phyloP scores from a whole-genome alignment of 1,140 invertebrate genomes.

The Saccostrea glomerata region DNA sequence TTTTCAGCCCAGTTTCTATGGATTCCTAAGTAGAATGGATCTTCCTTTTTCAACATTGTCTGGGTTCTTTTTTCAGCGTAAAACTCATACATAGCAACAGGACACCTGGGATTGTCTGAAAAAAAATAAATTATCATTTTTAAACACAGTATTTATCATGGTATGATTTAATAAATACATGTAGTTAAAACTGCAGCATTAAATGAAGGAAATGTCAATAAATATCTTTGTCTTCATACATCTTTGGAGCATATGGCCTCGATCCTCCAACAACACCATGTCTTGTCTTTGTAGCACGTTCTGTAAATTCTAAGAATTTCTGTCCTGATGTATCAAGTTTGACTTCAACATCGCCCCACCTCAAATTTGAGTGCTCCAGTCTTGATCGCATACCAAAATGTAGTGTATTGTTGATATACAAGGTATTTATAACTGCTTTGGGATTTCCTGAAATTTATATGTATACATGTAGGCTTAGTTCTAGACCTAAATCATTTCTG shows the following conservation, averaged over 20 bases:
- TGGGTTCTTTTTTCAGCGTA: background rate
- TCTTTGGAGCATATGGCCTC: conserved; percentile 28
- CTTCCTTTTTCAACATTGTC: background rate
- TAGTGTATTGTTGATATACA: conserved; percentile 44
- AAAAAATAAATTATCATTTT: background rate
- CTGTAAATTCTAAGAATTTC: conserved; percentile 38
- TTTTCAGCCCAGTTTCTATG: background rate
- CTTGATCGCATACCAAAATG: conserved; percentile 45
- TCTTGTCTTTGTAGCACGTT: conserved; percentile 46
- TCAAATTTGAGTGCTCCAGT: conserved; percentile 39
- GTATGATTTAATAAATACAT: background rate
- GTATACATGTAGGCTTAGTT: too few species aligned
- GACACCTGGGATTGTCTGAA: background rate
- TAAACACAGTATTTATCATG: background rate
- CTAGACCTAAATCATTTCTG: too few species aligned
- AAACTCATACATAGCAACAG: background rate
- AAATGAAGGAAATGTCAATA: background rate
- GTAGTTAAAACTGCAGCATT: background rate
- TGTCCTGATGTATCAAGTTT: background rate
- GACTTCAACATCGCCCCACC: conserved; percentile 41
- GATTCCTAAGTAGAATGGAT: background rate
- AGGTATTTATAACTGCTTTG: conserved; percentile 25
- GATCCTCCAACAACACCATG: background rate
- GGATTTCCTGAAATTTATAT: conserved; percentile 38
- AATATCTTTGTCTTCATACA: conserved; percentile 35